phyloP scores from a whole-genome alignment of 2,113 vertebrate genomes.

The Eretmochelys imbricata region DNA sequence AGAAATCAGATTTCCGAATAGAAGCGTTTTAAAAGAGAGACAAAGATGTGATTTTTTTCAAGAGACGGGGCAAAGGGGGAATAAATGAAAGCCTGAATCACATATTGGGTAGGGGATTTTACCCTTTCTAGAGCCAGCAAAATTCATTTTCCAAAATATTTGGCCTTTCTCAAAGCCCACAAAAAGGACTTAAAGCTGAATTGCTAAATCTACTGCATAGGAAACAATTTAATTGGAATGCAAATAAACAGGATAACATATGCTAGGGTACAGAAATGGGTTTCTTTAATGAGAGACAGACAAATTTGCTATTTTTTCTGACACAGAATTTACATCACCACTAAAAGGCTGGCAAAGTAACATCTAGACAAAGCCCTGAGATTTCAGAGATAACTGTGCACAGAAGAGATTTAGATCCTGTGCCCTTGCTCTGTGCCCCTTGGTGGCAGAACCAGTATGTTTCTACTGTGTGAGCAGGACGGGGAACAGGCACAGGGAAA shows the following conservation, averaged over 20 bases:
- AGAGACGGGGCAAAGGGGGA: background rate
- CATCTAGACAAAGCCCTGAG: background rate
- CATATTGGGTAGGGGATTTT: background rate
- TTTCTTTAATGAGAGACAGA: background rate
- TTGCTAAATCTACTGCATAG: background rate
- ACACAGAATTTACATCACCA: background rate
- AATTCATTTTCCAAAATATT: background rate
- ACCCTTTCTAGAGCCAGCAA: background rate
- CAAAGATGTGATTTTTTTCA: background rate
- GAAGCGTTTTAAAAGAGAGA: background rate
- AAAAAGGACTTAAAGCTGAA: background rate
- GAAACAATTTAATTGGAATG: background rate
- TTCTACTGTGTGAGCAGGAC: fast-evolving
- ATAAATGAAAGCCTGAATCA: background rate
- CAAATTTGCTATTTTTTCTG: background rate
- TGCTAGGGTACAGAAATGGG: background rate
- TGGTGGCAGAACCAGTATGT: background rate
- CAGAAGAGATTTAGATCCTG: background rate
- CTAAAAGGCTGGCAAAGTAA: fast-evolving
- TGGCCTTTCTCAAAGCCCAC: background rate
- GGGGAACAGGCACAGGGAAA: fast-evolving
- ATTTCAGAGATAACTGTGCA: background rate
- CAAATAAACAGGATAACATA: background rate
- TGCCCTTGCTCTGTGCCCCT: background rate
- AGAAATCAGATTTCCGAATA: background rate